Evolutionary conservation across 2,797 vertebrate species (phyloP).

Genomic region (Synaphobranchus kaupii): DNA sequence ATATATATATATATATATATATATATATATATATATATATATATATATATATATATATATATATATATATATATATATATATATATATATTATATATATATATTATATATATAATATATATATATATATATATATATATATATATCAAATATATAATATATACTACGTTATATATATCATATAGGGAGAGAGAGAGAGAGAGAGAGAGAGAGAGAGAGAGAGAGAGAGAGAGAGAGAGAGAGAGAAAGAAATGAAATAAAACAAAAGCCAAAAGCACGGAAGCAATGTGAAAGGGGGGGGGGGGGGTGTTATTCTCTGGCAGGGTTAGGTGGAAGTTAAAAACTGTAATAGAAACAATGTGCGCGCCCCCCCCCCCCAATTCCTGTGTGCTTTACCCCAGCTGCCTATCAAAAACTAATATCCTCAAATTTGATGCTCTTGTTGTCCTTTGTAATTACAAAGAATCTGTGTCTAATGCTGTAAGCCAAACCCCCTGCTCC

Average conservation of each 20-base stretch:
- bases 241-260: neutral
- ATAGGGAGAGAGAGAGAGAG: neutral
- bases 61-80: too few relatives aligned
- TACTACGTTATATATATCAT: too few relatives aligned
- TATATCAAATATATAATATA: too few relatives aligned
- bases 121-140: too few relatives aligned
- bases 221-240: constrained; percentile 16
- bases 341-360: constrained; percentile 70
- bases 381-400: constrained; percentile 73
- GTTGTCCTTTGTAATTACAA: constrained; percentile 89
- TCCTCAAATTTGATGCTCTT: constrained; percentile 81
- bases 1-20: too few relatives aligned
- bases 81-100: too few relatives aligned
- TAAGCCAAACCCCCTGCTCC: constrained; percentile 79
- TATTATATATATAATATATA: too few relatives aligned
- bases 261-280: constrained; percentile 27
- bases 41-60: too few relatives aligned
- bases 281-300: neutral
- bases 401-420: constrained; percentile 83
- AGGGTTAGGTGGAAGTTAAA: constrained; percentile 36
- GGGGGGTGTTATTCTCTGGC: constrained; percentile 27
- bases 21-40: too few relatives aligned
- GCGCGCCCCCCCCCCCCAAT: constrained; percentile 50
- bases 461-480: constrained; percentile 88
- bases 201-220: neutral